A percentile compares a stretch with the other conserved stretches of the same genome.
phyloP scores from a whole-genome alignment of 2,888 invertebrate species.

The Antheraea assamensis region DNA sequence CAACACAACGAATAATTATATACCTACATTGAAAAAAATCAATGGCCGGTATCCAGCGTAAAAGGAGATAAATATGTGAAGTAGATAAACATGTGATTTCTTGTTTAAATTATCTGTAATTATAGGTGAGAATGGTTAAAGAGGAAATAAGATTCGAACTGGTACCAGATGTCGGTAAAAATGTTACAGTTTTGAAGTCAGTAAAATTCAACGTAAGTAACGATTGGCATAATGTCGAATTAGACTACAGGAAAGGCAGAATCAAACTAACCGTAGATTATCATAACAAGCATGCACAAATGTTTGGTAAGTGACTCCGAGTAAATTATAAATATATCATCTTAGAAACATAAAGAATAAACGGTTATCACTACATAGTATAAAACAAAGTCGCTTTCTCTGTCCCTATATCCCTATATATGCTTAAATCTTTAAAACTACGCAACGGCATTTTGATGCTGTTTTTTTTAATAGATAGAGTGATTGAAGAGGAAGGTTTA shows the following conservation, averaged over 20 bases:
- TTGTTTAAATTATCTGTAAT: constrained; percentile 15
- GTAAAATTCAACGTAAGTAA: constrained; percentile 91
- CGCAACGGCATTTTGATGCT: too few relatives aligned
- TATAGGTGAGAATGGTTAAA: constrained; percentile 88
- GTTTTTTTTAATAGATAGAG: too few relatives aligned
- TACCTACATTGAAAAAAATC: too few relatives aligned
- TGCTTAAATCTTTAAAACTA: too few relatives aligned
- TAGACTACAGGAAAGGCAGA: constrained; percentile 89
- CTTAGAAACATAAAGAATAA: background rate
- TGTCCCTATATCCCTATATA: too few relatives aligned
- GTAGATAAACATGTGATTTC: too few relatives aligned
- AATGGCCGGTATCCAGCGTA: too few relatives aligned
- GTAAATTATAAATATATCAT: background rate
- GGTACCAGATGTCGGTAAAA: constrained; percentile 87
- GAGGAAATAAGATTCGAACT: constrained; percentile 93
- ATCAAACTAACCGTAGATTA: constrained; percentile 89
- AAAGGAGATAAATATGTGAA: background rate
- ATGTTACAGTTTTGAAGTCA: constrained; percentile 89
- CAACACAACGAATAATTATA: background rate
- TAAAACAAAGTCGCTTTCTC: too few relatives aligned
- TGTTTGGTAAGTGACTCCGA: constrained; percentile 75
- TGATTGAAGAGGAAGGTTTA: too few relatives aligned
- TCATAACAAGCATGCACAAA: constrained; percentile 86
- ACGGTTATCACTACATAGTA: too few relatives aligned
- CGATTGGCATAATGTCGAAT: constrained; percentile 92